phyloP scores from a whole-genome alignment of 2,113 vertebrate genomes.

The Semicossyphus pulcher region DNA sequence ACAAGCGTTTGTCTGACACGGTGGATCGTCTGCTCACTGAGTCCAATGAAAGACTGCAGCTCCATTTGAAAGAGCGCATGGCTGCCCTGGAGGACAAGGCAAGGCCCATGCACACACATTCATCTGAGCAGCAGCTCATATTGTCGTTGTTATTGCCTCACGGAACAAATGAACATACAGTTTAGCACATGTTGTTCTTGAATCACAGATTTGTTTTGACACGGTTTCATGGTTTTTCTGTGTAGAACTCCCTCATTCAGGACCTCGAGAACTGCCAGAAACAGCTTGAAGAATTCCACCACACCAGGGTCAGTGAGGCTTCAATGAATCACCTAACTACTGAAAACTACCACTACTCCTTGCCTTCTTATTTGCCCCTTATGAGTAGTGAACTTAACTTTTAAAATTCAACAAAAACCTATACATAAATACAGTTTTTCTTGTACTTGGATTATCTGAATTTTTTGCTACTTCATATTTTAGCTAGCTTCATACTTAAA shows the following conservation, averaged over 20 bases:
- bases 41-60: slow-evolving; percentile 95
- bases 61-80: slow-evolving; percentile 97
- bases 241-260: slow-evolving; percentile 92
- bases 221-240: slow-evolving; percentile 7
- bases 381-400: neutral
- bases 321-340: neutral
- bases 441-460: no score
- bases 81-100: slow-evolving; percentile 95
- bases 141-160: slow-evolving; percentile 21
- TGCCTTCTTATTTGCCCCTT: neutral
- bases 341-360: neutral
- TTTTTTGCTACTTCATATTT: neutral
- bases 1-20: slow-evolving; percentile 94
- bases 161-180: slow-evolving; percentile 9
- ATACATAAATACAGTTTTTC: neutral
- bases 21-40: slow-evolving; percentile 96
- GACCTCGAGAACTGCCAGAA: slow-evolving; percentile 95
- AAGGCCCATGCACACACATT: slow-evolving; percentile 31
- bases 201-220: slow-evolving; percentile 16
- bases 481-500: no score
- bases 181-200: neutral
- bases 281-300: slow-evolving; percentile 94
- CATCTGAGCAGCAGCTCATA: slow-evolving; percentile 27
- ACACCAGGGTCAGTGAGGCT: slow-evolving; percentile 87
- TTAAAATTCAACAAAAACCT: no score